Evolutionary conservation across 2,888 invertebrate species (phyloP), one percentile per base, ranked within the genome.

Genomic region (Pecten maximus): DNA sequence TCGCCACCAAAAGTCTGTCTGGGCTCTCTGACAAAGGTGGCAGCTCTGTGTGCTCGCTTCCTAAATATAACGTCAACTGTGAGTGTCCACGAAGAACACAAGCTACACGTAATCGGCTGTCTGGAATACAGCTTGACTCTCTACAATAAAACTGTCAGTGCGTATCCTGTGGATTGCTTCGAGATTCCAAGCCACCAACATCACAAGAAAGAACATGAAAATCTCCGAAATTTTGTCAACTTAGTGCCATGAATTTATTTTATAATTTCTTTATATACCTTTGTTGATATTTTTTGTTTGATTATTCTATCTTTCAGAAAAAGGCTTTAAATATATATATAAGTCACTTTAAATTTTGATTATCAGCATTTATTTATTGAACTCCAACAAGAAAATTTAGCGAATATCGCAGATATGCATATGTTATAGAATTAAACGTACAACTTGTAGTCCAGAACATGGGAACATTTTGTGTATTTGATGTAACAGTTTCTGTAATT

Each of bases 121-220:
- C 91, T 94, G 54, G 95, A 95, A 90, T 94, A 94, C 88, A 94
- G 94, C 40, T 92, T 96, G 40, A 95, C 94, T 60, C 91, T 96
- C 12, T 95, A 94, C 89, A 95, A 95, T 89, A 94, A 93, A 88
- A 95, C 95, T 23, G 94, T 95, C 19, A 95, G 94, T 40, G 93
- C 94, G 10, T 95, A 95, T 88, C 95, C 96, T 2, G 95, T 96
- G 0, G 95, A 94, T 87, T 96, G 95, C 90, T 96, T 96, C 92
- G 94, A 95, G 92, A 95, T 96, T 90, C 96, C 96, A 0, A 94
- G 95, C 89, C 93, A 93, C 40, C 92, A 93, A 87, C 92, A 92
- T 48, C 92, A 93, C 40, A 89, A 91, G 16, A 92, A 91, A 39
- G 91, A 94, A 35, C 89, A 93, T 15, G 91, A 92, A 50, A 91